Evolutionary conservation across 2,888 invertebrate genomes (phyloP).

Genomic region (Lithophane leautieri): DNA sequence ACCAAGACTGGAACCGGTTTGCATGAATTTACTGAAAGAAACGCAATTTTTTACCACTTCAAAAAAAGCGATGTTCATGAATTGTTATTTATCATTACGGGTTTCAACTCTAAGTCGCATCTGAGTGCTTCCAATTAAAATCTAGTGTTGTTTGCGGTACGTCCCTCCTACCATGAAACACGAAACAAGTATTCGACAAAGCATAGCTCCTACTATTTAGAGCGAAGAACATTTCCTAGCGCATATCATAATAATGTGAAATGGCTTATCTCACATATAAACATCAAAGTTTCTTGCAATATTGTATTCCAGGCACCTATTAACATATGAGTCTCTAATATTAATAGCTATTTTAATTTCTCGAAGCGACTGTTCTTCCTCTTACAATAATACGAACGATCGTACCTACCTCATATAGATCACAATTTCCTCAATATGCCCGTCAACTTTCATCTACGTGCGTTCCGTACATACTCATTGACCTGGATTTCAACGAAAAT

Average conservation of each 20-base stretch:
- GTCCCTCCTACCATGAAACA: constrained; percentile 63
- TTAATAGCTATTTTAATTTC: background rate
- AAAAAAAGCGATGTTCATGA: constrained; percentile 24
- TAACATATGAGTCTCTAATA: background rate
- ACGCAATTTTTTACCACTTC: constrained; percentile 27
- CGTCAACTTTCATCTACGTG: constrained; percentile 74
- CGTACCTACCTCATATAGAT: constrained; percentile 58
- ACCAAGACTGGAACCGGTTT: constrained; percentile 42
- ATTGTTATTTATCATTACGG: constrained; percentile 41
- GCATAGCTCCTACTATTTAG: constrained; percentile 69
- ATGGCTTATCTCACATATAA: constrained; percentile 65
- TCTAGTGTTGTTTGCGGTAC: constrained; percentile 38
- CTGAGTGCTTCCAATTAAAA: constrained; percentile 63
- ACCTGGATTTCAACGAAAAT: constrained; percentile 74
- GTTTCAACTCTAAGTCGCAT: constrained; percentile 56
- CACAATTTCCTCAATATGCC: constrained; percentile 69
- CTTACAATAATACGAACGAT: constrained; percentile 7
- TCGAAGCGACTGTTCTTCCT: constrained; percentile 12
- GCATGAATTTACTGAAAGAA: constrained; percentile 48
- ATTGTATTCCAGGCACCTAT: constrained; percentile 30
- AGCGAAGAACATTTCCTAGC: constrained; percentile 74
- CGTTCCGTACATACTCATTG: constrained; percentile 71
- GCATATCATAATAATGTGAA: constrained; percentile 51
- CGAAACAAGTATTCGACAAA: constrained; percentile 62
- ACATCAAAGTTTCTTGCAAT: constrained; percentile 61